Evolutionary conservation across 2,888 invertebrate genomes (phyloP).

Genomic region (Asteroscopus sphinx): DNA sequence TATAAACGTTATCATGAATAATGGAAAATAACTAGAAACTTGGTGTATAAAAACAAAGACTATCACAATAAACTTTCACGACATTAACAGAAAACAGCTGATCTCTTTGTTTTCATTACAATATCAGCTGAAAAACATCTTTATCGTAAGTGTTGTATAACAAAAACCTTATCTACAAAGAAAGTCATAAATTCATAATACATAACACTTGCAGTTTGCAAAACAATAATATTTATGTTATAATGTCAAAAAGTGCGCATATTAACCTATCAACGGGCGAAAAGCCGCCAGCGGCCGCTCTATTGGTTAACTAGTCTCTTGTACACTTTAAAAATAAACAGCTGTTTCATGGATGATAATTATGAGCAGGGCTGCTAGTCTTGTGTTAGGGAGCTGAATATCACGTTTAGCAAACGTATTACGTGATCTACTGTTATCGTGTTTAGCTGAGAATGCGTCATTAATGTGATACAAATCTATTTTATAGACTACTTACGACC

Average conservation of each 20-base stretch:
- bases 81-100: slow-evolving; percentile 27
- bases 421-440: slow-evolving; percentile 3
- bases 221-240: slow-evolving; percentile 1
- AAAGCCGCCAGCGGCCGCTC: too few species aligned
- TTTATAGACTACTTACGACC: too few species aligned
- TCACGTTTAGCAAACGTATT: slow-evolving; percentile 14
- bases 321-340: too few species aligned
- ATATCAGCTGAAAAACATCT: slow-evolving; percentile 22
- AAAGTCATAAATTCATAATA: slow-evolving; percentile 8
- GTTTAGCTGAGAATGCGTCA: background rate
- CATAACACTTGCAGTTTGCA: slow-evolving; percentile 1
- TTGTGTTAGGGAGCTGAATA: slow-evolving; percentile 1
- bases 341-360: too few species aligned
- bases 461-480: background rate
- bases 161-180: slow-evolving; percentile 9
- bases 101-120: background rate
- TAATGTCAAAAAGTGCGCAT: too few species aligned
- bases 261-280: too few species aligned
- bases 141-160: slow-evolving; percentile 13
- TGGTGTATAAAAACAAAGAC: background rate
- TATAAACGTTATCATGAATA: too few species aligned
- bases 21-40: too few species aligned
- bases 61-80: slow-evolving; percentile 3
- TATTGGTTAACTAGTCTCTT: too few species aligned
- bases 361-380: slow-evolving; percentile 4